Evolutionary conservation across 2,113 vertebrate species (phyloP).

Genomic region (Neogale vison): DNA sequence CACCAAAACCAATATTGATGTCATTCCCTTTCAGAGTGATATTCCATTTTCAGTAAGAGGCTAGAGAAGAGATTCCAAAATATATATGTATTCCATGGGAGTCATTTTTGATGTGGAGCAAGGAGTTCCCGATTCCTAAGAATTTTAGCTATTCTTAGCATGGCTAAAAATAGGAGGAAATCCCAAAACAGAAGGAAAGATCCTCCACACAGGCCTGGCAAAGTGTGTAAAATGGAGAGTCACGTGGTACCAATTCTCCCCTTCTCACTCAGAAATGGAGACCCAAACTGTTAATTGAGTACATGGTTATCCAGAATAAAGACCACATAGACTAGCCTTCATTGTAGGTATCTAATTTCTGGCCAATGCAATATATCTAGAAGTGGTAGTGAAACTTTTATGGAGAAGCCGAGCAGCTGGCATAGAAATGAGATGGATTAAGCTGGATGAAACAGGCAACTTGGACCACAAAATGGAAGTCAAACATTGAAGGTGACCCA

Average conservation of each 20-base stretch:
- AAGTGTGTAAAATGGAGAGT: background rate
- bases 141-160: background rate
- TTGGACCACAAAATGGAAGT: background rate
- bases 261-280: background rate
- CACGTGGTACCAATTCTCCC: background rate
- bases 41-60: background rate
- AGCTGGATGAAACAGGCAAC: background rate
- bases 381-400: background rate
- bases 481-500: background rate
- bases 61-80: background rate
- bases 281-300: background rate
- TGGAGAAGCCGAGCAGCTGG: rapidly evolving
- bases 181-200: background rate
- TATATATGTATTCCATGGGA: background rate
- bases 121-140: background rate
- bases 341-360: background rate
- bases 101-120: background rate
- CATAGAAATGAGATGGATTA: background rate
- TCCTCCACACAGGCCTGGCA: background rate
- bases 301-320: background rate
- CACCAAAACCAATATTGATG: background rate
- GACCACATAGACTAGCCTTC: background rate
- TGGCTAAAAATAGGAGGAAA: background rate
- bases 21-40: background rate
- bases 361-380: background rate